Base-by-base conservation (phyloP, 2,888 invertebrate species). In the Lomographa bimaculata region DNA sequence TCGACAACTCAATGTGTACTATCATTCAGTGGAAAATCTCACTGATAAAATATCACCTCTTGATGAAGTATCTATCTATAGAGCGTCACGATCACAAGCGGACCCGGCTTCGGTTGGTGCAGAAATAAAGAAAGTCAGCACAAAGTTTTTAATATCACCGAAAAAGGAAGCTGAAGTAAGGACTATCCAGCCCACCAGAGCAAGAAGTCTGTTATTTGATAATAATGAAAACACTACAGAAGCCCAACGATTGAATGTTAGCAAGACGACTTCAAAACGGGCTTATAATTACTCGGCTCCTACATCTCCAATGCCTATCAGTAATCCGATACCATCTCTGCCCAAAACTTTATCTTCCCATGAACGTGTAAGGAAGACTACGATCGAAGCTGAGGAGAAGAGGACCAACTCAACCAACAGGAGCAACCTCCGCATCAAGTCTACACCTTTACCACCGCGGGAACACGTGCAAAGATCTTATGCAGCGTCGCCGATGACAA, bases 161-260 rank as follows among this genome's bases (percentile, higher is more conserved):
- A 89, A 86, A 61, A 89, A 86, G 60, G 86, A 89, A 73, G 83
- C 89, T 0, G 83, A 81, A 52, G 87, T 89, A 3, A 62, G 86
- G 27, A 85, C 77, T 9, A 79, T 85, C 27, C 81, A 87, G 55
- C 86, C 89, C 1, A 85, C 68, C 0, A 64, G 85, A 60, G 89
- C 89, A 7, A 68, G 84, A 44, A 86, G 84, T 50, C 70, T 89
- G 30, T 85, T 86, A 0, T 73, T 82, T 41, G 75, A 80, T 46
- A 60, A 63, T 16, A 59, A 66, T 29, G 40, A 60, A 5, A 54
- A 55, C 11, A 33, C 45, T 29, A 53, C 49, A 28, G 25, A 34
- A 21, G 40, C 53, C 34, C 44, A 29, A 11, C 34, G 43, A 32
- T 19, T 37, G 1, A 50, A 43, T 6, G 24, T 29, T 3, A 56